Evolutionary conservation across 2,113 vertebrate species (phyloP), one percentile per base, ranked within the genome.

Genomic region (zebrafish (Danio rerio)): DNA sequence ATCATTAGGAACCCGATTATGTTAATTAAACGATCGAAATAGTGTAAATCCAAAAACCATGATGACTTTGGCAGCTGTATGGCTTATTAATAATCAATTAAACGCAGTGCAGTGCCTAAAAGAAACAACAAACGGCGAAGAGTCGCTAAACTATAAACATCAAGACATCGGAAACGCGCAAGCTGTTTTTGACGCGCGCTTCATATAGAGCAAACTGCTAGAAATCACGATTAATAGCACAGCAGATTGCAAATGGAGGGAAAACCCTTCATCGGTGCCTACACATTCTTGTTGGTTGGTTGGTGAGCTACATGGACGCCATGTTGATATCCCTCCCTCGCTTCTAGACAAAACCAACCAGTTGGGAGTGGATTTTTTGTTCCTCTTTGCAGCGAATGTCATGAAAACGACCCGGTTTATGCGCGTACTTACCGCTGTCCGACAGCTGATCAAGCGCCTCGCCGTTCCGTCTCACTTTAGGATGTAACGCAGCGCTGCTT

Each of bases 341-440:
- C 61, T 74, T 81, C 78, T 70, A 87, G 79, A 87, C 84, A 87
- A 85, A 85, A 87, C 86, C 86, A 84, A 70, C 16, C 73, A 78
- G 78, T 85, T 77, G 40, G 77, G 62, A 81, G 78, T 69, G 69
- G 74, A 78, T 70, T 81, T 75, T 77, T 69, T 75, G 68, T 61
- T 63, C 72, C 45, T 53, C 78, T 31, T 52, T 65, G 72, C 78
- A 4, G 55, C 49, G 45, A 74, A 83, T 74, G 62, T n/a, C 45
- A 69, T 40, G 12, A 65, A 47, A 49, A 43, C 16, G 45, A 76
- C 1, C 42, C 71, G 47, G 61, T 78, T 65, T 52, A 18, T 62
- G 62, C 15, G 71, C 15, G 31, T 65, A 90, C 93, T 91, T 89
- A 94, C 94, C 94, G 92, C 84, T 56, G 86, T 81, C 58, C 78